Base-by-base conservation (phyloP, 2,797 vertebrate genomes). In the Chiroxiphia lanceolata region DNA sequence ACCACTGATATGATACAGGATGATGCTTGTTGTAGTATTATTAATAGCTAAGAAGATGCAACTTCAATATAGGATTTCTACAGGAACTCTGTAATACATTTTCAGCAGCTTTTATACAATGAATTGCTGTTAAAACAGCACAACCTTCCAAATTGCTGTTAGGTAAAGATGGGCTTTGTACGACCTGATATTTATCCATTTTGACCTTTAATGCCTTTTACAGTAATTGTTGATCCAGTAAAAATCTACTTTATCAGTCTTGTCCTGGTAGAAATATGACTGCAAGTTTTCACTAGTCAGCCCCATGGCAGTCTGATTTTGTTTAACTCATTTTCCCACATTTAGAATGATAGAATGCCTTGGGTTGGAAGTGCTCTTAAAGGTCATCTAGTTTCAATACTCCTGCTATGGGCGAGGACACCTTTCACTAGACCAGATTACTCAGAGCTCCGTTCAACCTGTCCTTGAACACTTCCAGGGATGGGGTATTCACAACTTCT, bases 141-240 rank as follows among this genome's bases (percentile, higher is more conserved):
- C n/a, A 64, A 57, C 85, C 51, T 79, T 95, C 82, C 81, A 84
- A 71, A 90, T 56, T 88, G 90, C 87, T 90, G 26, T 90, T 91
- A 92, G 85, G 76, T 90, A 70, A 81, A 83, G 70, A 96, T 78
- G 60, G 78, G 83, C 38, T 93, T 96, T 94, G 40, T 96, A 94
- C 91, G 90, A 80, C 86, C 92, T 95, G 89, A 92, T 96, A 95
- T 96, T 93, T 96, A 96, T 95, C 89, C 59, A 81, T 95, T 91
- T 94, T 96, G 93, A 96, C 94, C 96, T 96, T 94, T 97, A 96
- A 94, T 92, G 74, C 38, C 89, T 95, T 94, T 95, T 94, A 94
- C 70, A 79, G 87, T 96, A 94, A 94, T 95, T 93, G 90, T 93
- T 88, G 91, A 84, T 94, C 92, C 79, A 90, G 90, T 95, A 89